These are phyloP conservation scores for Tachina fera DNA, from an alignment of 2,888 invertebrate genomes.

Conservation along the genomic window DNA sequence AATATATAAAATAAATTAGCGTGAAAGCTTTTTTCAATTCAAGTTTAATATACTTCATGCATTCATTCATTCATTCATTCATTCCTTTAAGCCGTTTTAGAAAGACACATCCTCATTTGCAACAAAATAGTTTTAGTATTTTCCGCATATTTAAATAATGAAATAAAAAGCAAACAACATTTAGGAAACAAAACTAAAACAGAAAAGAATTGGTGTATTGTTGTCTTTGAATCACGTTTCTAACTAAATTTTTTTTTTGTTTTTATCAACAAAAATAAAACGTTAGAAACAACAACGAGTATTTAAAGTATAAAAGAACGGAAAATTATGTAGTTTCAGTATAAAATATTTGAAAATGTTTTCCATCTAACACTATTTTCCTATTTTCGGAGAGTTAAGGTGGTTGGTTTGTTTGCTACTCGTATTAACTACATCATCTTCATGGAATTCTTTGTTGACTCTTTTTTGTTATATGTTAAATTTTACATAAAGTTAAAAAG, in stretches of 20 bases:
- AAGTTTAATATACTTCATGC: constrained; percentile 22
- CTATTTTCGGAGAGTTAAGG: constrained; percentile 27
- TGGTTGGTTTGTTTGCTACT: constrained; percentile 16
- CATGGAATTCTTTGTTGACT: constrained; percentile 27
- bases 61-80: constrained; percentile 23
- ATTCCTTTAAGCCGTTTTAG: background rate
- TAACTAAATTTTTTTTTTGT: constrained; percentile 58
- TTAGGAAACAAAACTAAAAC: constrained; percentile 54
- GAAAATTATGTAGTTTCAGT: constrained; percentile 57
- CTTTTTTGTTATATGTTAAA: constrained; percentile 17
- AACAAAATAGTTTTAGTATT: constrained; percentile 54
- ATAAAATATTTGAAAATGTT: constrained; percentile 63
- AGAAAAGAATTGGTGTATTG: constrained; percentile 65
- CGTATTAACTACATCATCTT: constrained; percentile 62
- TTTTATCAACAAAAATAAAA: constrained; percentile 69
- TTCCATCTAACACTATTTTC: constrained; percentile 62
- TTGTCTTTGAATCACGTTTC: constrained; percentile 73
- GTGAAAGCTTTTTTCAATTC: background rate
- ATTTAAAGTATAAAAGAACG: constrained; percentile 59
- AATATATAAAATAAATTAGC: background rate
- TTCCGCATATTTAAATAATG: constrained; percentile 63
- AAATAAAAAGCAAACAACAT: constrained; percentile 33
- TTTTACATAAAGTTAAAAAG: constrained; percentile 60
- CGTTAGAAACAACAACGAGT: constrained; percentile 59
- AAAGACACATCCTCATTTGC: constrained; percentile 44